Percentiles rank a stretch among this genome's conserved stretches.
Conservation (phyloP, 2,888 invertebrate genomes). For the Mycalesis mineus region DNA sequence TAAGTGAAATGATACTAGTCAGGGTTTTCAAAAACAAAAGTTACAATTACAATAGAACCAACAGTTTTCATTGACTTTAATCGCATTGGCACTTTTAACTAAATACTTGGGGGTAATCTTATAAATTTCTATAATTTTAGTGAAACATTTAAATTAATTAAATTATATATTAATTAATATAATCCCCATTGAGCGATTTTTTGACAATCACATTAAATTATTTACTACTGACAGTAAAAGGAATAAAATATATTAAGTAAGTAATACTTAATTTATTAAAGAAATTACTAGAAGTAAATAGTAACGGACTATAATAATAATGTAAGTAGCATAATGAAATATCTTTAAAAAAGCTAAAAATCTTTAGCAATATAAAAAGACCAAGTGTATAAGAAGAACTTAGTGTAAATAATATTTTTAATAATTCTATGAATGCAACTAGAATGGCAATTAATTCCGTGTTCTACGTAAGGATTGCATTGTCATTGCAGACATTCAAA, state of each 20-base stretch:
- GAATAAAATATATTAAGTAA: constrained; percentile 25
- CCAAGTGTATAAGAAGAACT: neutral
- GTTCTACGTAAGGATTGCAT: neutral
- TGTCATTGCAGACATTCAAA: no score
- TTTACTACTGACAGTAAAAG: constrained; percentile 15
- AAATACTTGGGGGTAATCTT: constrained; percentile 25
- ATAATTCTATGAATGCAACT: no score
- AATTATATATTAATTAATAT: constrained; percentile 21
- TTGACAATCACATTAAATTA: constrained; percentile 22
- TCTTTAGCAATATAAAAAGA: constrained; percentile 10
- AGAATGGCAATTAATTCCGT: no score
- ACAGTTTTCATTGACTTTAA: constrained; percentile 35
- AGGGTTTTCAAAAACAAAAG: constrained; percentile 45
- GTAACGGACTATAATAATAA: neutral
- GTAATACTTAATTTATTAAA: constrained; percentile 27
- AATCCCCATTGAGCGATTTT: constrained; percentile 30
- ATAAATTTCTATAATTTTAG: constrained; percentile 4
- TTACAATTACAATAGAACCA: constrained; percentile 35
- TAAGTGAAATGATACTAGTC: constrained; percentile 49
- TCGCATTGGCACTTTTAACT: constrained; percentile 26
- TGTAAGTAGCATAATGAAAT: neutral
- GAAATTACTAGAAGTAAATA: constrained; percentile 14
- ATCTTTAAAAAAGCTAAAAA: constrained; percentile 9
- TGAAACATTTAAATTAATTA: constrained; percentile 23
- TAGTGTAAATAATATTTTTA: neutral